Base-by-base conservation (phyloP, 2,888 invertebrate species). In the Nineta flava region DNA sequence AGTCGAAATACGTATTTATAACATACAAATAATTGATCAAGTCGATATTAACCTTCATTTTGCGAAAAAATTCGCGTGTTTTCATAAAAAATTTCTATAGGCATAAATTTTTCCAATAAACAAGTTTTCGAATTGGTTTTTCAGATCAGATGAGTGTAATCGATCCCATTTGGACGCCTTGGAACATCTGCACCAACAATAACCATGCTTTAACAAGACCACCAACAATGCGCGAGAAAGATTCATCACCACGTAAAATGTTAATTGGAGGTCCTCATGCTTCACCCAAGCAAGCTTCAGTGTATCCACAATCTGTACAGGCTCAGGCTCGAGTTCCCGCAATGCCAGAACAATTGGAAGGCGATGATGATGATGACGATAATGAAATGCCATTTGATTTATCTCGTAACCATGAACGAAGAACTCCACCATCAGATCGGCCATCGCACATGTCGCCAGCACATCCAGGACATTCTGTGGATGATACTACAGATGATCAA, bases 211-310 rank as follows among this genome's bases (percentile, higher is more conserved):
- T 70, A 69, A 72, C n/a, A n/a, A n/a, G n/a, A n/a, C n/a, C n/a
- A n/a, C n/a, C 77, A 75, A 83, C 75, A 67, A 83, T 84, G 83
- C 79, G 90, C 75, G 90, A 90, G 75, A 90, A 91, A 74, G 87
- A 90, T 76, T 84, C 87, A 68, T 86, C 87, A 66, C 90, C 88
- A 67, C 79, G 87, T 71, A 88, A 88, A 75, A 87, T 87, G 82
- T 74, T 82, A 65, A 65, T 70, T 49, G 71, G 68, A 55, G 76
- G 76, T 49, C n/a, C n/a, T n/a, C 75, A 76, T 63, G 72, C 73
- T 57, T 82, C 81, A 61, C 83, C 83, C 51, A 83, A 83, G 65
- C 83, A 82, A 65, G 83, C 80, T 54, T 78, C 82, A 57, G 79
- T 82, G 54, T 83, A 82, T 65, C 83, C 83, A 47, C 66, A 80